These are phyloP conservation scores for Ganaspis sp. DNA, from an alignment of 1,140 invertebrate genomes.

Conservation along the genomic window DNA sequence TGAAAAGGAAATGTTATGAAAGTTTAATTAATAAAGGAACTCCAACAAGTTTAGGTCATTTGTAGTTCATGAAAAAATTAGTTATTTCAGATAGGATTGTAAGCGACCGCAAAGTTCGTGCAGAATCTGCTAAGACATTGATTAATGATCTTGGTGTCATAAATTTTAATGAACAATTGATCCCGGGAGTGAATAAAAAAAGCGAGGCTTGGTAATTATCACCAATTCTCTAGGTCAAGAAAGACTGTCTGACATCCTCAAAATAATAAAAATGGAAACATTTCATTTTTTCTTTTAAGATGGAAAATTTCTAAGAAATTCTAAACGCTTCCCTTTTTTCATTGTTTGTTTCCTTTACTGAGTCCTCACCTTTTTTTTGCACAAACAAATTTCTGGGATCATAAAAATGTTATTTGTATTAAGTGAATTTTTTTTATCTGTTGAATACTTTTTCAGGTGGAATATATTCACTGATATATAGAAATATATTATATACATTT, in stretches of 20 bases:
- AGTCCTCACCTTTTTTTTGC: no score
- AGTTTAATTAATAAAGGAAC: not conserved
- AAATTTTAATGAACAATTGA: constrained; percentile 25
- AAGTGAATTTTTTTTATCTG: no score
- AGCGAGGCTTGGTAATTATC: not conserved
- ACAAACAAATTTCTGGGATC: no score
- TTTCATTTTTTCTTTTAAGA: no score
- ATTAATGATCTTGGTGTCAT: not conserved
- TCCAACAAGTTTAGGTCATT: not conserved
- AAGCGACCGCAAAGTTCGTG: not conserved
- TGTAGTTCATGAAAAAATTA: constrained; percentile 4
- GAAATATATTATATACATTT: no score
- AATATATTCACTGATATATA: no score
- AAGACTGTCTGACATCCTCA: not conserved
- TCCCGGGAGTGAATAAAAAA: not conserved
- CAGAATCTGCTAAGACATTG: not conserved
- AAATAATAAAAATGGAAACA: not conserved
- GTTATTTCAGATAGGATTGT: constrained; percentile 15
- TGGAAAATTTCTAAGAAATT: no score
- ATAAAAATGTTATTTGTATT: no score
- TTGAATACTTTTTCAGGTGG: no score
- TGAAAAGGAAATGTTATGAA: not conserved
- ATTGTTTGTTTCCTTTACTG: no score
- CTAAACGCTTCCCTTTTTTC: no score
- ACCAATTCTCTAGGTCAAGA: not conserved